Evolutionary conservation across 2,888 invertebrate species (phyloP).

Genomic region (Epirrhoe alternata): DNA sequence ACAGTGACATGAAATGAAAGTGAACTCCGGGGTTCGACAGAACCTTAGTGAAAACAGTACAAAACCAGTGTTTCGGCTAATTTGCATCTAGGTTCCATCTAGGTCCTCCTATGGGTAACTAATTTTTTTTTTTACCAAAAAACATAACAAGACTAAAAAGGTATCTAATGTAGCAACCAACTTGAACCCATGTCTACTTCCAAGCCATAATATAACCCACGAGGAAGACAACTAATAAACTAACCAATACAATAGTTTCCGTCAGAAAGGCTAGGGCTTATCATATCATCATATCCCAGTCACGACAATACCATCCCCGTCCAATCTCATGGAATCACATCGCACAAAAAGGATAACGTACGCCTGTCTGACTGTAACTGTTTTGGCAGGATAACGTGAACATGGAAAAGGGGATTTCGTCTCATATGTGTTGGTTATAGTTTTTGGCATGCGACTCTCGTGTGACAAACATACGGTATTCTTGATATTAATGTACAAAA

Average conservation of each 20-base stretch:
- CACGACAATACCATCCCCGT: slow-evolving; percentile 25
- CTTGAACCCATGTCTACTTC: slow-evolving; percentile 10
- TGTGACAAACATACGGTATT: neutral
- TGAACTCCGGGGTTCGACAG: too few species aligned
- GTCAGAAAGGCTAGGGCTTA: slow-evolving; percentile 9
- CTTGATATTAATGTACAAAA: neutral
- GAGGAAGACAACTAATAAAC: neutral
- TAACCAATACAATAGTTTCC: neutral
- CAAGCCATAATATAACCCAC: neutral
- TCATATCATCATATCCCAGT: slow-evolving; percentile 12
- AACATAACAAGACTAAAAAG: too few species aligned
- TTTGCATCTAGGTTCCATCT: too few species aligned
- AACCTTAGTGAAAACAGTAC: too few species aligned
- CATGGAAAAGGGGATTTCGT: slow-evolving; percentile 9
- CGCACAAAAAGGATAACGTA: slow-evolving; percentile 25
- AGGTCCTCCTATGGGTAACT: too few species aligned
- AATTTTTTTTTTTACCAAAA: too few species aligned
- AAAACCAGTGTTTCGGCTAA: too few species aligned
- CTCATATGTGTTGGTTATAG: slow-evolving; percentile 26
- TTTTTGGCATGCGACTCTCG: slow-evolving; percentile 8
- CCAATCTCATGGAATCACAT: slow-evolving; percentile 37
- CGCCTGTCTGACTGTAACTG: slow-evolving; percentile 18
- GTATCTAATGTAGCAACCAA: neutral
- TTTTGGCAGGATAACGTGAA: slow-evolving; percentile 26
- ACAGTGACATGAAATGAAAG: too few species aligned